Evolutionary conservation across 2,888 invertebrate species (phyloP).

Genomic region (Endomychus coccineus): DNA sequence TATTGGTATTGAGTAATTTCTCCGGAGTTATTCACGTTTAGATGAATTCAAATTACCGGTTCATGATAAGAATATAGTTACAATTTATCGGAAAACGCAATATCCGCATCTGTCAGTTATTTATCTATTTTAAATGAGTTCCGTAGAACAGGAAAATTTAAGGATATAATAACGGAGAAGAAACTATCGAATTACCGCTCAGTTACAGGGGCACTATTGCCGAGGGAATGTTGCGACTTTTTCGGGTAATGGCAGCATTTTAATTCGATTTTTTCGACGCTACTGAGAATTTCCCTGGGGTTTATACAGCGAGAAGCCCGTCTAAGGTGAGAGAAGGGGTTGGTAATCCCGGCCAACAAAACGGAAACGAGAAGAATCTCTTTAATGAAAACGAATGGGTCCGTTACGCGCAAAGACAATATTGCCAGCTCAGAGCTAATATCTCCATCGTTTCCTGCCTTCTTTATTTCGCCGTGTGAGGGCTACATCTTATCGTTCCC

Average conservation of each 20-base stretch:
- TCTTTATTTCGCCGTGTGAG: constrained; percentile 9
- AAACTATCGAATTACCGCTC: too few species aligned
- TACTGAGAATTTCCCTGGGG: constrained; percentile 32
- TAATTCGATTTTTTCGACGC: constrained; percentile 32
- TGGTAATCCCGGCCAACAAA: constrained; percentile 26
- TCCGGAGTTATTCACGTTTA: too few species aligned
- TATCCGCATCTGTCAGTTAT: too few species aligned
- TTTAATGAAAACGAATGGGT: constrained; percentile 36
- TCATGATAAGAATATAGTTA: too few species aligned
- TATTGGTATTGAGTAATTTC: too few species aligned
- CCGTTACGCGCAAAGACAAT: constrained; percentile 32
- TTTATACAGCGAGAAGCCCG: constrained; percentile 19
- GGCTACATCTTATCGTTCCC: too few species aligned
- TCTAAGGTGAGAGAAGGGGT: constrained; percentile 28
- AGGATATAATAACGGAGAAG: too few species aligned
- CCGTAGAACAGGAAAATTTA: too few species aligned
- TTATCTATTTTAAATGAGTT: too few species aligned
- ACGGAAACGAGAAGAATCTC: constrained; percentile 31
- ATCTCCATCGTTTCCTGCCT: constrained; percentile 18
- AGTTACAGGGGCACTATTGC: constrained; percentile 14
- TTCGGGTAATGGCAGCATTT: constrained; percentile 27
- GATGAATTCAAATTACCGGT: too few species aligned
- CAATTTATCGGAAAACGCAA: too few species aligned
- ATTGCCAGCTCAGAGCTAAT: constrained; percentile 22
- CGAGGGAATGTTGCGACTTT: constrained; percentile 21